phyloP scores from a whole-genome alignment of 2,888 invertebrate species.

The Sarcophaga subvicina region DNA sequence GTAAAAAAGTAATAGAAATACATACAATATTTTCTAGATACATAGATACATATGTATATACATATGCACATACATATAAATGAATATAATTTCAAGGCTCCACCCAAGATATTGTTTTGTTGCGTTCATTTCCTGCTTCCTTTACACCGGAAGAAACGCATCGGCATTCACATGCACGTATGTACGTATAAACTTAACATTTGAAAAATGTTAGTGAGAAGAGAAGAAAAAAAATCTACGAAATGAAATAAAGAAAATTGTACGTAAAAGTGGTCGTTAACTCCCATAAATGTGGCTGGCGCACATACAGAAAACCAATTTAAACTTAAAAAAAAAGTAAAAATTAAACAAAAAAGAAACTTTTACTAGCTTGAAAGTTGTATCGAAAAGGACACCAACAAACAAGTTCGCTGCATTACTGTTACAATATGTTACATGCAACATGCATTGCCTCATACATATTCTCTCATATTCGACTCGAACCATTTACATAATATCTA shows the following conservation, averaged over 20 bases:
- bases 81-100: constrained; percentile 52
- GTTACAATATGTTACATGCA: constrained; percentile 52
- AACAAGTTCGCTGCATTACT: constrained; percentile 46
- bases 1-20: constrained; percentile 36
- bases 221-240: background rate
- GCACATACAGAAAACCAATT: constrained; percentile 57
- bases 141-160: constrained; percentile 30
- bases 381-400: background rate
- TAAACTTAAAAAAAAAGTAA: constrained; percentile 35
- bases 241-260: constrained; percentile 56
- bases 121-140: constrained; percentile 64
- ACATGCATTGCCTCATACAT: constrained; percentile 6
- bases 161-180: background rate
- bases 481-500: background rate
- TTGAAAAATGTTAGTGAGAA: constrained; percentile 43
- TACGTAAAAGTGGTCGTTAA: constrained; percentile 67
- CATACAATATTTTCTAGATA: constrained; percentile 6
- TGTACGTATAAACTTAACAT: background rate
- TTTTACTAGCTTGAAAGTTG: constrained; percentile 39
- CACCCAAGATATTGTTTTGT: constrained; percentile 58
- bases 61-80: background rate
- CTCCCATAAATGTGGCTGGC: constrained; percentile 66
- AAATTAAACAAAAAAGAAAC: constrained; percentile 7
- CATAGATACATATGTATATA: background rate
- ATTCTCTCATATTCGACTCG: background rate